phyloP scores from a whole-genome alignment of 2,888 invertebrate genomes.

The Hololepta plana region DNA sequence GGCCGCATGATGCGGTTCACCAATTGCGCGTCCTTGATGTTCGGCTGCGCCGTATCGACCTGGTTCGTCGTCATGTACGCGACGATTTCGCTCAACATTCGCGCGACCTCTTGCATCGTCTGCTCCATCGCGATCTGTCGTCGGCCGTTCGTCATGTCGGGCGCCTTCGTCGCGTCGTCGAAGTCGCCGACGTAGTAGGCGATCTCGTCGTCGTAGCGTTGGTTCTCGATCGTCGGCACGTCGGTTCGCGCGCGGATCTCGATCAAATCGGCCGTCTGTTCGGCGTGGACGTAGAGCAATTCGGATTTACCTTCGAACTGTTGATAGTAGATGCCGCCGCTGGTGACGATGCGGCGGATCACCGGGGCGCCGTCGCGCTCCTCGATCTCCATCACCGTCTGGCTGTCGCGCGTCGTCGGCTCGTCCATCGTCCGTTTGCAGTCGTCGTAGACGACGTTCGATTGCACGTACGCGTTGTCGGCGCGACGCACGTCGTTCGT shows the following conservation, averaged over 20 bases:
- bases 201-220: conserved; percentile 9
- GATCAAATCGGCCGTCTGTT: conserved; percentile 23
- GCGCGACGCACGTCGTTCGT: no score
- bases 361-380: conserved; percentile 11
- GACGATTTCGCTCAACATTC: conserved; percentile 19
- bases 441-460: conserved; percentile 13
- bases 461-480: conserved; percentile 15
- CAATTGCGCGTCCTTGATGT: conserved; percentile 20
- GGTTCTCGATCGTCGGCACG: conserved; percentile 3
- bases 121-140: conserved; percentile 15
- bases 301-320: conserved; percentile 17
- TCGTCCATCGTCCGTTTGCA: conserved; percentile 19
- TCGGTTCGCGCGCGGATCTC: conserved; percentile 10
- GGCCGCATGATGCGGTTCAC: conserved; percentile 20
- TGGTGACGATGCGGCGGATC: conserved; percentile 13
- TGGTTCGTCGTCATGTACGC: conserved; percentile 22
- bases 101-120: conserved; percentile 15
- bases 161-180: conserved; percentile 9
- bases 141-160: conserved; percentile 22
- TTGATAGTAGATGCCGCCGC: conserved; percentile 15
- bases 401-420: conserved; percentile 14
- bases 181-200: conserved; percentile 15
- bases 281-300: conserved; percentile 22
- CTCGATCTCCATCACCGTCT: conserved; percentile 13
- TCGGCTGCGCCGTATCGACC: conserved; percentile 17